A percentile compares a stretch with the other conserved stretches of the same genome.
phyloP scores from a whole-genome alignment of 35 echinoderm and acorn worm species.

The Heliocidaris tuberculata region DNA sequence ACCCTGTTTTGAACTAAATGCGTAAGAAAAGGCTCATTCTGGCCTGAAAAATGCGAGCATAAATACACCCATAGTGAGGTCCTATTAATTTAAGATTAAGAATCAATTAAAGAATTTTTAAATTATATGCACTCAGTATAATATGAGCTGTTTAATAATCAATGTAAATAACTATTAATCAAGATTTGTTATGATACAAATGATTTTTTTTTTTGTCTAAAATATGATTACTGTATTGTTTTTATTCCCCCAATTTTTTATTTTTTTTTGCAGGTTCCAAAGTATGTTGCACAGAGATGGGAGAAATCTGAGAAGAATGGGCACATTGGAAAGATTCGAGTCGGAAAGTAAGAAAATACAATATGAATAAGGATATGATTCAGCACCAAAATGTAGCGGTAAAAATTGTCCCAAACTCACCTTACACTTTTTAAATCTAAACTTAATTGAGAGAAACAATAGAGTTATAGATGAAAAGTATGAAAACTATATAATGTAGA shows the following conservation, averaged over 20 bases:
- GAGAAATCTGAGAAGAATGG: constrained; percentile 43
- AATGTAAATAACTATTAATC: neutral
- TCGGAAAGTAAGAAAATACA: constrained; percentile 19
- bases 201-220: neutral
- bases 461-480: no score
- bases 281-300: constrained; percentile 38
- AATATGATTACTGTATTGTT: neutral
- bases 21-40: no score
- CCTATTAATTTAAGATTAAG: no score
- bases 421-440: no score
- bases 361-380: neutral
- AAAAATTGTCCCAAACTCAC: no score
- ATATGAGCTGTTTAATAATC: neutral
- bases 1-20: no score
- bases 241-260: neutral
- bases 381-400: no score
- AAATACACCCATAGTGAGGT: no score
- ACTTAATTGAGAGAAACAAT: no score
- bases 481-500: no score
- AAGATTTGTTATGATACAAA: neutral
- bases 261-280: constrained; percentile 17
- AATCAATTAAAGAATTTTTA: neutral
- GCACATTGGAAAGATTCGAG: constrained; percentile 42
- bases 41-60: no score
- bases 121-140: neutral